A percentile compares a stretch with the other conserved stretches of the same genome.
These are phyloP conservation scores for Diplodus puntazzo DNA, from an alignment of 2,797 vertebrate genomes.

Conservation along the genomic window DNA sequence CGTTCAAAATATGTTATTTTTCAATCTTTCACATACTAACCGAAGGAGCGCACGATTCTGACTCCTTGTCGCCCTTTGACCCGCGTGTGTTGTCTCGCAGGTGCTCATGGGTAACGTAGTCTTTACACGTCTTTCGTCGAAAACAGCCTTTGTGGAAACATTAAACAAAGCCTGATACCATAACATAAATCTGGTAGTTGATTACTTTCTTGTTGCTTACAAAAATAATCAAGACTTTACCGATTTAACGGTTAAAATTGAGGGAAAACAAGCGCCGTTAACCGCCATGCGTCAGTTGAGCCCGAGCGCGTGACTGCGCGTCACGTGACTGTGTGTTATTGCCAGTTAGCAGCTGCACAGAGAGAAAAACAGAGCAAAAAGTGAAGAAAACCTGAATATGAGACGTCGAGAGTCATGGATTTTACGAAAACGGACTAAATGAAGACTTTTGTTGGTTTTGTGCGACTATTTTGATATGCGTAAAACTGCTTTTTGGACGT, in stretches of 20 bases:
- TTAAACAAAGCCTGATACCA: neutral
- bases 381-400: constrained; percentile 1
- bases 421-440: neutral
- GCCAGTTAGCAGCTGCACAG: constrained; percentile 30
- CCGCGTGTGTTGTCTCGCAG: neutral
- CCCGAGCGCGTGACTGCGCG: constrained; percentile 72
- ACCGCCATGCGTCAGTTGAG: constrained; percentile 30
- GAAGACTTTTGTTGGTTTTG: neutral
- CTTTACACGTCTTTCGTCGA: neutral
- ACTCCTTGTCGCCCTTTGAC: constrained; percentile 38
- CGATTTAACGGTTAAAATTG: neutral
- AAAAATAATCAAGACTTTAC: neutral
- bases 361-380: constrained; percentile 19
- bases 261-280: neutral
- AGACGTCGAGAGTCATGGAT: neutral
- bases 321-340: constrained; percentile 77
- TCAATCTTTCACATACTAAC: neutral
- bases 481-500: constrained; percentile 1
- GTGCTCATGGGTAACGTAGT: constrained; percentile 78
- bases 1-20: neutral
- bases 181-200: accelerated
- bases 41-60: neutral
- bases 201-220: accelerated
- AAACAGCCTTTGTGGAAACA: neutral
- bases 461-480: neutral